These are phyloP conservation scores for Clytia hemisphaerica DNA, from an alignment of 30 jellyfish, hydroid and myxozoan genomes.

Conservation along the genomic window DNA sequence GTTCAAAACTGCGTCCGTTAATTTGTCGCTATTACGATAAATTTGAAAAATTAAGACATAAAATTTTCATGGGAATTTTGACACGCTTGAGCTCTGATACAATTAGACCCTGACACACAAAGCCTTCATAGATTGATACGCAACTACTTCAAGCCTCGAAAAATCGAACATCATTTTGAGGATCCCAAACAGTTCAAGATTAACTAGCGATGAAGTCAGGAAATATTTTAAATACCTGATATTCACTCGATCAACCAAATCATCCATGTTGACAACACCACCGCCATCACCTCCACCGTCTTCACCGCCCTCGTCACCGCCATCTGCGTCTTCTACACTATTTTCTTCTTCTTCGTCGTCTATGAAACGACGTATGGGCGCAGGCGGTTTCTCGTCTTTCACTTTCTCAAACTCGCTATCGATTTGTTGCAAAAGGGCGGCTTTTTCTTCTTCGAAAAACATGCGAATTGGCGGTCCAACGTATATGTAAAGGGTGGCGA, in stretches of 20 bases:
- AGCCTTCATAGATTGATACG: background rate
- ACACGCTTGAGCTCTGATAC: background rate
- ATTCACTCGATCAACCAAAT: conserved; percentile 61
- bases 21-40: conserved; percentile 45
- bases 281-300: conserved; percentile 53
- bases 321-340: conserved; percentile 45
- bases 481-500: conserved; percentile 56
- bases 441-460: conserved; percentile 76
- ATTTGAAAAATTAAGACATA: too few species aligned
- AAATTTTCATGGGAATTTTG: background rate
- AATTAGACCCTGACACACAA: background rate
- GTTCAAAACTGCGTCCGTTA: conserved; percentile 56
- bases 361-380: conserved; percentile 55
- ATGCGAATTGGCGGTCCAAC: conserved; percentile 74
- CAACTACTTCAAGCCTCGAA: background rate
- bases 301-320: conserved; percentile 49
- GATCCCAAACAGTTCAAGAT: too few species aligned
- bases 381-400: conserved; percentile 82
- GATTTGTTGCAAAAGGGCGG: conserved; percentile 71
- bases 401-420: conserved; percentile 90
- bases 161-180: background rate
- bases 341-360: conserved; percentile 69
- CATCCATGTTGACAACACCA: conserved; percentile 59
- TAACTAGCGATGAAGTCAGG: too few species aligned
- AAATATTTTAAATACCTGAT: too few species aligned